phyloP scores from a whole-genome alignment of 1,140 invertebrate genomes.

The Anthonomus grandis region DNA sequence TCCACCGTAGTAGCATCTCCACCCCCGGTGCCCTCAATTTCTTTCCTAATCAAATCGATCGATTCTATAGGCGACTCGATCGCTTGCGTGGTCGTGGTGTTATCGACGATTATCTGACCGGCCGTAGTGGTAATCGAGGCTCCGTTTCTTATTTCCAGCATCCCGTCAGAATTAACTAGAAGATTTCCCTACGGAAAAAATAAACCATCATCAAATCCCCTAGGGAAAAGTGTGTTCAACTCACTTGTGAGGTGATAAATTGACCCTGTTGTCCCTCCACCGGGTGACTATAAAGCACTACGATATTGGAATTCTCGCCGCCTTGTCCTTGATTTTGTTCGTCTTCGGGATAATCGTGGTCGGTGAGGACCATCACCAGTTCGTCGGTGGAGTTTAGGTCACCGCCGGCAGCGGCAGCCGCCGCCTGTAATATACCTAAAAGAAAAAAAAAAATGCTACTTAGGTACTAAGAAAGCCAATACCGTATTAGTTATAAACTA shows the following conservation, averaged over 20 bases:
- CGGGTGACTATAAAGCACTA: conserved; percentile 59
- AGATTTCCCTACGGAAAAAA: conserved; percentile 46
- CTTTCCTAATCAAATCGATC: conserved; percentile 44
- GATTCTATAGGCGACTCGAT: conserved; percentile 41
- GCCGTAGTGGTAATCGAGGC: conserved; percentile 32
- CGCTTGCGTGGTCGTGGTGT: conserved; percentile 19
- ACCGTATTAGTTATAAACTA: too few species aligned
- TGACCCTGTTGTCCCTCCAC: conserved; percentile 54
- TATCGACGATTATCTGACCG: conserved; percentile 31
- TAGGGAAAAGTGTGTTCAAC: too few species aligned
- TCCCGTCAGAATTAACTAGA: conserved; percentile 53
- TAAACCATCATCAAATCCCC: too few species aligned
- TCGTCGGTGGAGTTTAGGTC: conserved; percentile 46
- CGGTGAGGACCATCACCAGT: conserved; percentile 48
- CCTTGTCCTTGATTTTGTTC: conserved; percentile 44
- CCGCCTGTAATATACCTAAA: conserved; percentile 29
- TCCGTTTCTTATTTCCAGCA: conserved; percentile 48
- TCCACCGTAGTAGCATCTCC: conserved; percentile 11
- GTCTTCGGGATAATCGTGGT: conserved; percentile 48
- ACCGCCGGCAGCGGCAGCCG: conserved; percentile 10
- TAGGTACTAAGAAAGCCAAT: too few species aligned
- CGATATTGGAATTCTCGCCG: conserved; percentile 56
- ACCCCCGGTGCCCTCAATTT: conserved; percentile 37
- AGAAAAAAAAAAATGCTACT: not conserved
- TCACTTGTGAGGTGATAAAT: conserved; percentile 48